Conservation (phyloP, 1,140 invertebrate genomes). For the Saxidomus purpurata region DNA sequence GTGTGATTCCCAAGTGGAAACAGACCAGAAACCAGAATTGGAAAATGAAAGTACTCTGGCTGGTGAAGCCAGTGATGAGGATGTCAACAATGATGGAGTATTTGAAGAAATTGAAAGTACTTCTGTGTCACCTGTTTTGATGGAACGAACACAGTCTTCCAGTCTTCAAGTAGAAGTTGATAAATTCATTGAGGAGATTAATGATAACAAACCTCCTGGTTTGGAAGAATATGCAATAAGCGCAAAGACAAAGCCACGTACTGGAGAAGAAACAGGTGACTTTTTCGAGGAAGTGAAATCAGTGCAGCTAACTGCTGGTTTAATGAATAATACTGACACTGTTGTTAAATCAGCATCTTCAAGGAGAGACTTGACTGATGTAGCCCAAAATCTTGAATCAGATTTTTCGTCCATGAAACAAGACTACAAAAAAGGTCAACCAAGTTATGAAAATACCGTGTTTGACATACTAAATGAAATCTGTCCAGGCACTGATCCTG, state of each 20-base stretch:
- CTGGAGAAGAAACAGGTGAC: conserved; percentile 55
- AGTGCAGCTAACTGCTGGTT: neutral
- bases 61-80: neutral
- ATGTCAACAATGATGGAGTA: neutral
- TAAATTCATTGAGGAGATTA: conserved; percentile 12
- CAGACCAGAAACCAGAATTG: neutral
- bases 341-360: neutral
- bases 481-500: conserved; percentile 55
- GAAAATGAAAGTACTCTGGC: neutral
- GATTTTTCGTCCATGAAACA: neutral
- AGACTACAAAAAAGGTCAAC: neutral
- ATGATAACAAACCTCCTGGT: conserved; percentile 24
- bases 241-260: neutral
- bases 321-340: neutral
- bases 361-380: neutral
- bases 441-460: conserved; percentile 56
- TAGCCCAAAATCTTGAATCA: neutral
- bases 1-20: conserved; percentile 8
- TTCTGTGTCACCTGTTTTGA: neutral
- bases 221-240: neutral
- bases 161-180: neutral
- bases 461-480: conserved; percentile 59
- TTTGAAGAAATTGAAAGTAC: neutral
- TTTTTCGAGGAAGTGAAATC: conserved; percentile 44
- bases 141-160: neutral